Percentiles rank a stretch among this genome's conserved stretches.
Evolutionary conservation across 2,888 invertebrate genomes (phyloP).

Genomic region (Gastracanthus pulcherrimus): DNA sequence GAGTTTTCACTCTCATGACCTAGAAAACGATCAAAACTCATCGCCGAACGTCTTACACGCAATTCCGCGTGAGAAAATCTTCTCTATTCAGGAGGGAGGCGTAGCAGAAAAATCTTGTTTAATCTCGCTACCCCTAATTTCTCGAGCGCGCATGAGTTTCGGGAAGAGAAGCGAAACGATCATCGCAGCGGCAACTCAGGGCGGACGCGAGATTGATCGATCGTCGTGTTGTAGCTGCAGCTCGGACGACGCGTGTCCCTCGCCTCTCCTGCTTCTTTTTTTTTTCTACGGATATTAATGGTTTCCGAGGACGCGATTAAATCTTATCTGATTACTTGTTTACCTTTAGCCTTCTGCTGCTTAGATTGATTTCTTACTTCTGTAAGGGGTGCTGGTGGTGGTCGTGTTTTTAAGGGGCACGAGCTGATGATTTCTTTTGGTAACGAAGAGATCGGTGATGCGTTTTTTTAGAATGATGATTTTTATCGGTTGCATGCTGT

Average conservation of each 20-base stretch:
- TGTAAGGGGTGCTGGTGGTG: not conserved
- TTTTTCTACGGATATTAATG: conserved; percentile 43
- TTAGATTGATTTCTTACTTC: conserved; percentile 52
- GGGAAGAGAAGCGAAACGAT: conserved; percentile 34
- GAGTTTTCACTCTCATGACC: too few relatives aligned
- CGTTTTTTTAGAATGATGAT: not conserved
- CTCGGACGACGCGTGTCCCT: conserved; percentile 44
- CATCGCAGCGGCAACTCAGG: conserved; percentile 2
- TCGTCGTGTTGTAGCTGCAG: conserved; percentile 15
- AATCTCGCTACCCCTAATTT: conserved; percentile 45
- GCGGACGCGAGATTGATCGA: conserved; percentile 42
- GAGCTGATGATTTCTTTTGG: not conserved
- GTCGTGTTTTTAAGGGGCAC: not conserved
- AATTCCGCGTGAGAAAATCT: conserved; percentile 43
- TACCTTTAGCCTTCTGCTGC: conserved; percentile 51
- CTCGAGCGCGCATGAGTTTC: conserved; percentile 30
- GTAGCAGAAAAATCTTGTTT: conserved; percentile 17
- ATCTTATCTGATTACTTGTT: conserved; percentile 65
- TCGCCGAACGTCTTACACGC: not conserved
- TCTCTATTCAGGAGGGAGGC: not conserved
- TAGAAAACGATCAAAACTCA: not conserved
- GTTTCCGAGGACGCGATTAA: conserved; percentile 62
- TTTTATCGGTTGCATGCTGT: not conserved
- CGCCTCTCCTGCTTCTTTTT: conserved; percentile 23
- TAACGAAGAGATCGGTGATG: not conserved